phyloP scores from a whole-genome alignment of 2,113 vertebrate species.

The Sinocyclocheilus anshuiensis region DNA sequence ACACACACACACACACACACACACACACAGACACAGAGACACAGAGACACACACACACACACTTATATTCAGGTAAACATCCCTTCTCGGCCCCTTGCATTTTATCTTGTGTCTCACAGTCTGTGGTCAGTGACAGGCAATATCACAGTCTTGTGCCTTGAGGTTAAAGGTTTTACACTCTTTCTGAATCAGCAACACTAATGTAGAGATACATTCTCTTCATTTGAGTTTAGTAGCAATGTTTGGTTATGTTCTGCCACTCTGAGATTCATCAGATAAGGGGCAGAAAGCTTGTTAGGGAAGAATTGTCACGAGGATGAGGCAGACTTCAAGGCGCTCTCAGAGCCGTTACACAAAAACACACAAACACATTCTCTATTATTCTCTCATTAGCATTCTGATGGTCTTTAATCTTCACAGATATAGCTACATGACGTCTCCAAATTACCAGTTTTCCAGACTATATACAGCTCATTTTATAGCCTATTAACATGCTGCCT shows the following conservation, averaged over 20 bases:
- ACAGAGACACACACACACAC: no score
- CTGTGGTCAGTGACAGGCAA: neutral
- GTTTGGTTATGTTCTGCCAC: slow-evolving; percentile 52
- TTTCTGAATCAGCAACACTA: slow-evolving; percentile 26
- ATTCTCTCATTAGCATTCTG: neutral
- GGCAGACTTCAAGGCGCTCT: slow-evolving; percentile 54
- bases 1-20: no score
- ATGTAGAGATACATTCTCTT: slow-evolving; percentile 34
- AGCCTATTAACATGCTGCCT: neutral
- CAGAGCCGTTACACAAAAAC: neutral
- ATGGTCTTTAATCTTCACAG: neutral
- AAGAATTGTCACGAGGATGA: slow-evolving; percentile 33
- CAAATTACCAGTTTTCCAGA: neutral
- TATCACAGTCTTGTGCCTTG: neutral
- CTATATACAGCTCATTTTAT: neutral
- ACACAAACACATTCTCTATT: neutral
- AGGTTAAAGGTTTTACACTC: slow-evolving; percentile 30
- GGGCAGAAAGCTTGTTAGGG: slow-evolving; percentile 46
- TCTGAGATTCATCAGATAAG: slow-evolving; percentile 51
- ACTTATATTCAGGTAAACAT: neutral
- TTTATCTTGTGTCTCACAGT: neutral
- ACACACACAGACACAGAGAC: no score
- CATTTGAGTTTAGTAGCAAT: slow-evolving; percentile 40
- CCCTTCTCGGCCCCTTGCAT: neutral
- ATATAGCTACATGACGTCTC: neutral